A percentile compares a stretch with the other conserved stretches of the same genome.
Evolutionary conservation across 2,797 vertebrate species (phyloP).

Genomic region (Anguilla obscura): DNA sequence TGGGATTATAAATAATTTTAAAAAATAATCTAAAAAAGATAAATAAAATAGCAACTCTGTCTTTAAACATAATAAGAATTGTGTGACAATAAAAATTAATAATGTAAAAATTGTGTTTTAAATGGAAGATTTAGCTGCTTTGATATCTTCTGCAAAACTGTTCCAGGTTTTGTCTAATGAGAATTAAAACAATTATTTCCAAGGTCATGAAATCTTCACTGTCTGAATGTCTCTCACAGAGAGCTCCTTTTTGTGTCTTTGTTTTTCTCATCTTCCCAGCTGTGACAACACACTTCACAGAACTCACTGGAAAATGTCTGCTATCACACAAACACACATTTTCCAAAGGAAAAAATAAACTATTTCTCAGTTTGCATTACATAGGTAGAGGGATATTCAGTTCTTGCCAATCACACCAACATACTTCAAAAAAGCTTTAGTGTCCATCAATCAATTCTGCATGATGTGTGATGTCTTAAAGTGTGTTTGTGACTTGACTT

Average conservation of each 20-base stretch:
- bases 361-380: conserved; percentile 54
- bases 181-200: conserved; percentile 17
- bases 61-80: too few species aligned
- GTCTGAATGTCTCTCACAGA: neutral
- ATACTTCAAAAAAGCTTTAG: neutral
- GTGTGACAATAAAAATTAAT: too few species aligned
- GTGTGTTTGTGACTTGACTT: neutral
- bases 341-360: conserved; percentile 77
- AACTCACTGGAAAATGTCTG: conserved; percentile 71
- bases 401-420: neutral
- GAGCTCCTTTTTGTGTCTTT: neutral
- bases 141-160: neutral
- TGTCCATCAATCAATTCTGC: neutral
- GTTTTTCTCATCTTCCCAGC: conserved; percentile 3
- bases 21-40: too few species aligned
- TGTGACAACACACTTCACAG: conserved; percentile 55
- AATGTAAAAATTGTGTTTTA: too few species aligned
- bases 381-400: neutral
- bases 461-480: neutral
- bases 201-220: neutral
- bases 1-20: too few species aligned
- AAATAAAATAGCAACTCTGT: too few species aligned
- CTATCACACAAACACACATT: conserved; percentile 64
- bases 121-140: too few species aligned
- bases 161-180: neutral